These are phyloP conservation scores for Rhincodon typus DNA, from an alignment of 2,797 vertebrate genomes.

Conservation along the genomic window DNA sequence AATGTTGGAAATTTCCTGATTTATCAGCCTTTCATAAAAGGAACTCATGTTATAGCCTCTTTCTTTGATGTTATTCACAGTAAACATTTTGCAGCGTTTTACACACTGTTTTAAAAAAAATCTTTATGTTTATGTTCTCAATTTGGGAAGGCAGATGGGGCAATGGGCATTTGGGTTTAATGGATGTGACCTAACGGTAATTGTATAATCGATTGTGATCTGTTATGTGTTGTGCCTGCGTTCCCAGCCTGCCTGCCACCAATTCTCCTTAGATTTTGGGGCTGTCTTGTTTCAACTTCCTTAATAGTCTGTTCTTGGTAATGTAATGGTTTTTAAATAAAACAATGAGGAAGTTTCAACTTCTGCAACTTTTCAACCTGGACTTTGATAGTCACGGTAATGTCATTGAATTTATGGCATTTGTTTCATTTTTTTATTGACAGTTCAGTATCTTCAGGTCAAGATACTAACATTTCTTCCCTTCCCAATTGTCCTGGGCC, in stretches of 20 bases:
- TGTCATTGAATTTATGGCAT: neutral
- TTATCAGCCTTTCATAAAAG: neutral
- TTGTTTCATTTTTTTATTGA: neutral
- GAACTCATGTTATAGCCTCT: neutral
- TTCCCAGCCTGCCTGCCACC: neutral
- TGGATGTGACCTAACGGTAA: neutral
- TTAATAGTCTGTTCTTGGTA: neutral
- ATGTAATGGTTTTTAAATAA: neutral
- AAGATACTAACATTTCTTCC: neutral
- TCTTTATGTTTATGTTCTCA: neutral
- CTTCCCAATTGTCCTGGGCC: neutral
- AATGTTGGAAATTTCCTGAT: neutral
- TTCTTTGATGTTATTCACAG: neutral
- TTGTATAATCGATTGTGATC: neutral
- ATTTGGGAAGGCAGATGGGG: neutral
- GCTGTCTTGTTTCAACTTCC: slow-evolving; percentile 16
- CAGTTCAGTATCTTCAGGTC: neutral
- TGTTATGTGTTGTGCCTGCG: neutral
- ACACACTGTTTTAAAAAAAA: neutral
- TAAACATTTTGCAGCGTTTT: neutral
- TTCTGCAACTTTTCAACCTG: slow-evolving; percentile 11
- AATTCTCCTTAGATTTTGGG: neutral
- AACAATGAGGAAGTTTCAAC: slow-evolving; percentile 1
- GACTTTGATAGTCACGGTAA: neutral
- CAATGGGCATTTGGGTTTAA: neutral